Conservation (phyloP, 2,797 vertebrate species). For the Stomatorhinus walkeri region DNA sequence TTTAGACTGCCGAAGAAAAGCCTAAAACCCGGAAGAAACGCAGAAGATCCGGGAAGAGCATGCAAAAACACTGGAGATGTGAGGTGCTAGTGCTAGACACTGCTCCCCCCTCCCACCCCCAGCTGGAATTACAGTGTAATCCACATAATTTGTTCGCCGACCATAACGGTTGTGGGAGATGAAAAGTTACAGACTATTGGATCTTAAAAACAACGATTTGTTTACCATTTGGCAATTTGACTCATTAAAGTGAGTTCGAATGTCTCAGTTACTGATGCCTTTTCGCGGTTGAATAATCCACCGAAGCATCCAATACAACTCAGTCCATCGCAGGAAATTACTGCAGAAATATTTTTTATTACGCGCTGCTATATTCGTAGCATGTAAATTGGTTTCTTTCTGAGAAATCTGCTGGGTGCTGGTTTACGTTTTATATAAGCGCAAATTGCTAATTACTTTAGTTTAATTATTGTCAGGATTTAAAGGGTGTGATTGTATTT, state of each 20-base stretch:
- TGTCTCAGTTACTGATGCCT: background rate
- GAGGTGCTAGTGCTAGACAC: background rate
- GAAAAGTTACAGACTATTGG: background rate
- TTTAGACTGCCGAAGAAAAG: background rate
- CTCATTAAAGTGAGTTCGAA: background rate
- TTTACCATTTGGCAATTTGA: background rate
- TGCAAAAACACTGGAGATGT: background rate
- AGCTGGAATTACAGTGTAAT: background rate
- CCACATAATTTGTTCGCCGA: background rate
- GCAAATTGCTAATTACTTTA: background rate
- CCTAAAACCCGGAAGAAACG: background rate
- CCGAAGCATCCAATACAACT: background rate
- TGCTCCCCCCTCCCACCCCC: too few relatives aligned
- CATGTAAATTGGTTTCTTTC: background rate
- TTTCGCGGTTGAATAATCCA: background rate
- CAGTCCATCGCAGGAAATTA: background rate
- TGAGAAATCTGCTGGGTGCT: background rate
- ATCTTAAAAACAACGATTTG: background rate
- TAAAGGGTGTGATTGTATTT: background rate
- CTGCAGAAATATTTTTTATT: background rate
- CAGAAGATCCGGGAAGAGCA: background rate
- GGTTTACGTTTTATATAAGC: background rate
- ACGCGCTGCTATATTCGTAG: background rate
- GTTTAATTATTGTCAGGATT: background rate
- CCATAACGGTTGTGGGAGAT: background rate